phyloP scores from a whole-genome alignment of 2,113 vertebrate genomes.

The Phocoena sinus region DNA sequence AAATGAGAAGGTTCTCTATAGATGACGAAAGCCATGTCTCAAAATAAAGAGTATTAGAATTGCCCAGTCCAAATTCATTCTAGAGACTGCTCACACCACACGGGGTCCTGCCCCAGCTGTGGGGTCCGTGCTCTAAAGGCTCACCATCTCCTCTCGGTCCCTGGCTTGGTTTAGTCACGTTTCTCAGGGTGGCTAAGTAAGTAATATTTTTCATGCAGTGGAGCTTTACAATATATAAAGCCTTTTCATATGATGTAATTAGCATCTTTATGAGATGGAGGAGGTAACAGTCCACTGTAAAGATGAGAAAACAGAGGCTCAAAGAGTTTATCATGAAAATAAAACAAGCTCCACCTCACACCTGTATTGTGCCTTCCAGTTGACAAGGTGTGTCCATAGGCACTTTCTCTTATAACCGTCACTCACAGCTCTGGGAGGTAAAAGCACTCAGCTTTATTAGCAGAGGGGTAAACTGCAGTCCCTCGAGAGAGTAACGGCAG shows the following conservation, averaged over 20 bases:
- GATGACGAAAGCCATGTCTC: not conserved
- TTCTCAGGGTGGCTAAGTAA: not conserved
- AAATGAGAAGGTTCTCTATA: not conserved
- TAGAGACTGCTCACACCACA: not conserved
- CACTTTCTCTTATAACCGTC: not conserved
- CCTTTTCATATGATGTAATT: not conserved
- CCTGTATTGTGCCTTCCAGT: too few relatives aligned
- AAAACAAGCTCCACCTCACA: not conserved
- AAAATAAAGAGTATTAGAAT: not conserved
- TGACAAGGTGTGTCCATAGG: not conserved
- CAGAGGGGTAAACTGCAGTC: not conserved
- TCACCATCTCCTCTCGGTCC: accelerated
- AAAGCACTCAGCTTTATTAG: not conserved
- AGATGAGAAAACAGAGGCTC: not conserved
- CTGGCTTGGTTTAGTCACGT: not conserved
- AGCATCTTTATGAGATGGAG: not conserved
- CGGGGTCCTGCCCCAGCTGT: accelerated
- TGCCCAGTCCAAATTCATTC: accelerated
- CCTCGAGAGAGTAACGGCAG: accelerated
- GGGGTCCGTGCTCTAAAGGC: accelerated
- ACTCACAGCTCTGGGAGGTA: not conserved
- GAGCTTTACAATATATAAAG: not conserved
- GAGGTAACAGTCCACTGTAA: not conserved
- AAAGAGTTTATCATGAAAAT: not conserved
- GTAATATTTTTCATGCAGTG: accelerated